A percentile compares a stretch with the other conserved stretches of the same genome.
Conservation (phyloP, 1,140 invertebrate genomes). For the Aphaenogaster floridana region DNA sequence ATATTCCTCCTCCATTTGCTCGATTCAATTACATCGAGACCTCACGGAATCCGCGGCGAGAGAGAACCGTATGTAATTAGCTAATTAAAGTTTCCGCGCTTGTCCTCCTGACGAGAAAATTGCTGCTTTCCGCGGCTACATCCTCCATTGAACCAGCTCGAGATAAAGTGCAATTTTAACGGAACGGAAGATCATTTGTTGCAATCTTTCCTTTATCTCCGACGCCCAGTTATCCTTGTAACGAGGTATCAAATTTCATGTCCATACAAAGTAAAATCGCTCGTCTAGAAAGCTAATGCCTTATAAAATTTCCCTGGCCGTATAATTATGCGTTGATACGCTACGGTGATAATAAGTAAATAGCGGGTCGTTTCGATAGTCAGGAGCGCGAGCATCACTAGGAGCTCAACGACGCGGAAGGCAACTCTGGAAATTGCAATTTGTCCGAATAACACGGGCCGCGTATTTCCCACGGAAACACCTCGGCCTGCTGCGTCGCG, state of each 20-base stretch:
- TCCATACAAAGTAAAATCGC: background rate
- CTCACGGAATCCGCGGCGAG: conserved; percentile 5
- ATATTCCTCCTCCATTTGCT: background rate
- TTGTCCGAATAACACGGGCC: conserved; percentile 71
- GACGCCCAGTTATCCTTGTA: background rate
- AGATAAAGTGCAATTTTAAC: conserved; percentile 79
- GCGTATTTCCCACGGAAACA: conserved; percentile 62
- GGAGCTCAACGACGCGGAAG: conserved; percentile 51
- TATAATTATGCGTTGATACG: conserved; percentile 25
- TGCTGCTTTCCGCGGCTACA: conserved; percentile 73
- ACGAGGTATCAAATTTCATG: background rate
- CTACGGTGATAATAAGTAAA: conserved; percentile 41
- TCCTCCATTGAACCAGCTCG: conserved; percentile 72
- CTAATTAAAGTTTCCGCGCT: conserved; percentile 74
- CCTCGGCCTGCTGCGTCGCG: conserved; percentile 39
- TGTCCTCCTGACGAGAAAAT: conserved; percentile 76
- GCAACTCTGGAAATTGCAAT: conserved; percentile 68
- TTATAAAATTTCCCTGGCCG: background rate
- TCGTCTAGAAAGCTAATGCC: background rate
- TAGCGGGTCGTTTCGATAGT: conserved; percentile 24
- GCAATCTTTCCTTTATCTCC: background rate
- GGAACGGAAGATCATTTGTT: conserved; percentile 51
- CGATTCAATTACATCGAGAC: conserved; percentile 7
- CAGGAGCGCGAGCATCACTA: background rate
- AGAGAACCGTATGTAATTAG: conserved; percentile 72